Percentiles rank a stretch among this genome's conserved stretches.
These are phyloP conservation scores for Gibbula magus DNA, from an alignment of 2,888 invertebrate genomes.

Conservation along the genomic window DNA sequence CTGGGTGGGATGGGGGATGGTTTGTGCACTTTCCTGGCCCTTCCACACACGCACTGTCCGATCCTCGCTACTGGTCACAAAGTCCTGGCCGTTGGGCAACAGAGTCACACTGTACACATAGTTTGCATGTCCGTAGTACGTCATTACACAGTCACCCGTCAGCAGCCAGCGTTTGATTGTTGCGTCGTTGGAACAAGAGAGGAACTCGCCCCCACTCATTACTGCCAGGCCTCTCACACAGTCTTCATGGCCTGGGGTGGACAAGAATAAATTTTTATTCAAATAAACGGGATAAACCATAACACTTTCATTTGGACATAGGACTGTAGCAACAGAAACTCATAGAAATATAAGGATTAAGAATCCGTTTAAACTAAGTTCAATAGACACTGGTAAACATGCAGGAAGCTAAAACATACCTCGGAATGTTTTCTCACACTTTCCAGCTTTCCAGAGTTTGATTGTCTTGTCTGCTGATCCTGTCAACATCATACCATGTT, in stretches of 20 bases:
- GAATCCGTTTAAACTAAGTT: no score
- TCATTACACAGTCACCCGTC: conserved; percentile 82
- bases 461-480: conserved; percentile 95
- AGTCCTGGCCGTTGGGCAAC: conserved; percentile 78
- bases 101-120: conserved; percentile 84
- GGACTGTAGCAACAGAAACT: background rate
- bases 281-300: background rate
- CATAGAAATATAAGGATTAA: no score
- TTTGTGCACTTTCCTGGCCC: conserved; percentile 77
- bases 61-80: conserved; percentile 93
- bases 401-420: conserved; percentile 76
- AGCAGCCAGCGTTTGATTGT: conserved; percentile 88
- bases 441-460: conserved; percentile 86
- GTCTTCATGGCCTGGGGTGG: conserved; percentile 86
- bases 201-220: conserved; percentile 81
- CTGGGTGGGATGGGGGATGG: conserved; percentile 86
- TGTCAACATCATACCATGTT: conserved; percentile 81
- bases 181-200: conserved; percentile 95
- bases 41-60: conserved; percentile 88
- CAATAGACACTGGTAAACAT: no score
- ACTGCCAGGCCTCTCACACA: conserved; percentile 89
- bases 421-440: conserved; percentile 81
- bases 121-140: conserved; percentile 88
- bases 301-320: background rate
- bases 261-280: background rate